Base-by-base conservation (phyloP, 1,140 invertebrate genomes). In the Melanaphis sacchari region DNA sequence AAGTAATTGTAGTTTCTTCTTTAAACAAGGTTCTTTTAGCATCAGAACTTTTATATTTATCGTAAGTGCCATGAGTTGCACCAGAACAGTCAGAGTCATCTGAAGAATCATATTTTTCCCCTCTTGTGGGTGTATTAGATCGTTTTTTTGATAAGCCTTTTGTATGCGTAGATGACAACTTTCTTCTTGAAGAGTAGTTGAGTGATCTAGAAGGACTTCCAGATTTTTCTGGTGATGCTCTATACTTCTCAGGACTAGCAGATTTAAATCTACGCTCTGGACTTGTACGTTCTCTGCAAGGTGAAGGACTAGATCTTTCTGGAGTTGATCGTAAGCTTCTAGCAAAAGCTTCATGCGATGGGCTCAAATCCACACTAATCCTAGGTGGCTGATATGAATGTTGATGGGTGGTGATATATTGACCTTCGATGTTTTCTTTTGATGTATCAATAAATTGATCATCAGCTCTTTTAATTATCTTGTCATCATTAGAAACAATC, bases 291-390 rank as follows among this genome's bases (percentile, higher is more conserved):
- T 43, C 90, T 90, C 94, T 96, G 94, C 94, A 95, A 93, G 94
- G 95, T 82, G 96, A 96, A 41, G 95, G 94, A 95, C 95, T 91
- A 94, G 95, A 94, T 94, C 96, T 95, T 89, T 96, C 95, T 24
- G 96, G 96, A 92, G 94, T 95, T 11, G 96, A 96, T 88, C 97
- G 96, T 59, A 97, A 95, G 52, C 97, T 97, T 93, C 96, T 96
- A 6, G 97, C 97, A 95, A 97, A 97, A 9, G 96, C 96, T 94
- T 97, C 96, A 94, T 97, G 97, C 40, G 97, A 96, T 18, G 97
- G 96, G 94, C 96, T 97, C 91, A 96, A 95, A 94, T 96, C 96
- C 90, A 96, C 95, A 31, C 92, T 94, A 59, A 97, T 96, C 94
- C 96, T 96, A 26, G 91, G 91, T 93, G 96, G 96, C 31, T 95